Base-by-base conservation (phyloP, 2,888 invertebrate species). In the Melipona beecheii region DNA sequence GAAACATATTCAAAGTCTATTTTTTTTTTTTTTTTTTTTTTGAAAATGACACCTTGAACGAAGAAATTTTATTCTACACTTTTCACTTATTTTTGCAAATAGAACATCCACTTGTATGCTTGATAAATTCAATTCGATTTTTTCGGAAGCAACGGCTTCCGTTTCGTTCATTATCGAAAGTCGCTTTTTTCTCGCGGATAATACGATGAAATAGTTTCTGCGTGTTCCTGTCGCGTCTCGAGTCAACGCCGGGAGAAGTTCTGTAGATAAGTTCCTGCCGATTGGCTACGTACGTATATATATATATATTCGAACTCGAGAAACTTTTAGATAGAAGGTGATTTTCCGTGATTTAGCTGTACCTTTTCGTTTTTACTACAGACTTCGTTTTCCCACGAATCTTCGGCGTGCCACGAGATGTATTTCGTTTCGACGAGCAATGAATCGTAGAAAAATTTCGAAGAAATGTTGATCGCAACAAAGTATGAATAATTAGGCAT, bases 111-210 rank as follows among this genome's bases (percentile, higher is more conserved):
- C n/a, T n/a, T n/a, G 1, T 43, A 43, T 43, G 43, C 43, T 43
- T 43, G 11, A 43, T 43, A 43, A 36, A 36, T 9, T 27, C 43
- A 43, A 31, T 31, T 31, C 31, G 31, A 43, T 43, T 43, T 43
- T 43, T 43, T 43, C 43, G 43, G 43, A 43, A 1, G 43, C 43
- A 43, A 43, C 9, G 9, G 9, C 43, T 43, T 43, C 36, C 58
- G 21, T 73, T 68, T 69, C 60, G 27, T 60, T 76, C 69, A 76
- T 80, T 83, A 73, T 74, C 76, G 13, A 49, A 52, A 36, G 49
- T 76, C 76, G 43, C 31, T 49, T 76, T 60, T 76, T 64, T 73
- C 58, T 78, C 27, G 56, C 58, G 43, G 54, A 58, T 76, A 80
- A 80, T 60, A 21, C 36, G 60, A 80, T 83, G 36, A 80, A 76